Evolutionary conservation across 2,888 invertebrate genomes (phyloP).

Genomic region (Minunthozetes semirufus): DNA sequence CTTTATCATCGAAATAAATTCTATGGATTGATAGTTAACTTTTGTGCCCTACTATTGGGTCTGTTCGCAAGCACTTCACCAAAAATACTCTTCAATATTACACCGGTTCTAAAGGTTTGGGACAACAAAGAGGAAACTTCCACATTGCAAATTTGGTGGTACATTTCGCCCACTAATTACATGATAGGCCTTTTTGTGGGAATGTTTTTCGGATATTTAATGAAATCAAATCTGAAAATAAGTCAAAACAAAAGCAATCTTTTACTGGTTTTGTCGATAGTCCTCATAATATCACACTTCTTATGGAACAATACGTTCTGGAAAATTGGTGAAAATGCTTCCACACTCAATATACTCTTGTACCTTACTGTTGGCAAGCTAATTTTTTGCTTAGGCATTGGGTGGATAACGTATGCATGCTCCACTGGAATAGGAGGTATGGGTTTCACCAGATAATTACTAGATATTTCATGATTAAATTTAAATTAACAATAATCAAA

Average conservation of each 20-base stretch:
- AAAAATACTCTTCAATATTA: neutral
- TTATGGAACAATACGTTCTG: constrained; percentile 11
- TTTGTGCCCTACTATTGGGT: neutral
- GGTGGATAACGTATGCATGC: neutral
- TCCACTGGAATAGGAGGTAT: constrained; percentile 7
- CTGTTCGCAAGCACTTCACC: neutral
- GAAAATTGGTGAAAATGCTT: neutral
- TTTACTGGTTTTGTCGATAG: neutral
- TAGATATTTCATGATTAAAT: no score
- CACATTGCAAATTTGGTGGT: neutral
- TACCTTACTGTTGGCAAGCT: neutral
- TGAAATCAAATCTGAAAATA: neutral
- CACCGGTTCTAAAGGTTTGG: neutral
- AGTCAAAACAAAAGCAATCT: neutral
- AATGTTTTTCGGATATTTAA: neutral
- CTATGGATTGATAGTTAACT: neutral
- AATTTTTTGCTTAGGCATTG: neutral
- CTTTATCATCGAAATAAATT: neutral
- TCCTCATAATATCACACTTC: neutral
- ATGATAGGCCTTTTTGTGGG: neutral
- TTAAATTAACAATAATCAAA: no score
- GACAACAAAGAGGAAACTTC: neutral
- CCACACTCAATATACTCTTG: neutral
- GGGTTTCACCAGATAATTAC: no score
- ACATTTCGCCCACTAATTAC: neutral